These are phyloP conservation scores for Craniophora ligustri DNA, from an alignment of 2,888 invertebrate genomes.

Conservation along the genomic window DNA sequence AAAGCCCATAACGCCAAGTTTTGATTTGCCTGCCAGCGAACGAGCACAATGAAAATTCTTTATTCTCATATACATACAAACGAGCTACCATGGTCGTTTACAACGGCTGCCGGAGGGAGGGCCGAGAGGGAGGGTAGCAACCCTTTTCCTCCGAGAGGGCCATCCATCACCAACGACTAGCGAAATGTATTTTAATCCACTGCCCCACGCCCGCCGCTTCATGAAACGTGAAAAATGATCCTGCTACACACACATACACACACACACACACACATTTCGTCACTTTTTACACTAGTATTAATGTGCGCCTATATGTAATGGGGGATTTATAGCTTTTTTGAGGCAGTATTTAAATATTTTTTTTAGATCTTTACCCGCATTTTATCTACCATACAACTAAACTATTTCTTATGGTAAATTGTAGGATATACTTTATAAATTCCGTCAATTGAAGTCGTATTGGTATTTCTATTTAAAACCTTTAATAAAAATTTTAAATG, in stretches of 20 bases:
- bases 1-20: not conserved
- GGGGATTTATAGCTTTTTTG: conserved; percentile 36
- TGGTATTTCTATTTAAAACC: too few species aligned
- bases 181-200: conserved; percentile 89
- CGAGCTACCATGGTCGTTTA: conserved; percentile 42
- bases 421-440: too few species aligned
- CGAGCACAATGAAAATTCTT: conserved; percentile 63
- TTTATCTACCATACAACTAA: too few species aligned
- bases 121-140: conserved; percentile 60
- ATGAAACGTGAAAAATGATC: conserved; percentile 89
- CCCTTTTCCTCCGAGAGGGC: conserved; percentile 76
- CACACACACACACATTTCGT: conserved; percentile 22
- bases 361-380: too few species aligned
- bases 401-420: too few species aligned
- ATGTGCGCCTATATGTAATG: conserved; percentile 42
- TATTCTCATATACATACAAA: conserved; percentile 70
- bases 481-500: too few species aligned
- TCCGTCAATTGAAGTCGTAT: too few species aligned
- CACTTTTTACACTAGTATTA: conserved; percentile 8
- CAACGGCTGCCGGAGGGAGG: conserved; percentile 22
- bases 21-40: conserved; percentile 13
- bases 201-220: conserved; percentile 82
- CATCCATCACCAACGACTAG: conserved; percentile 83
- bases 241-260: conserved; percentile 62
- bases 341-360: conserved; percentile 14